Percentiles rank a stretch among this genome's conserved stretches.
phyloP scores from a whole-genome alignment of 2,797 vertebrate genomes.

The Sebastes vulpes region DNA sequence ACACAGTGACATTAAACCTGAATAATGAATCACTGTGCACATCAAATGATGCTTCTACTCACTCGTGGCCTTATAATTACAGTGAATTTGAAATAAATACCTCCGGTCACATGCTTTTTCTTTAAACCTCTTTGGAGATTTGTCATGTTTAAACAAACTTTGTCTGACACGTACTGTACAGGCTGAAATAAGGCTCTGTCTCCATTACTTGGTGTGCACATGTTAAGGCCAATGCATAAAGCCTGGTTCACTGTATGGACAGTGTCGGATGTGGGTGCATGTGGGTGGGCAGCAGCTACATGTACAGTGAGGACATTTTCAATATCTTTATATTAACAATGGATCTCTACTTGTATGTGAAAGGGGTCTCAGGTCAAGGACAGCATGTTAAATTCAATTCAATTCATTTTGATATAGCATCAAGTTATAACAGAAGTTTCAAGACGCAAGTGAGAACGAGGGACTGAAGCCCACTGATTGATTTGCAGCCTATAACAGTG shows the following conservation, averaged over 20 bases:
- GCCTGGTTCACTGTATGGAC: neutral
- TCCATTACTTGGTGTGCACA: neutral
- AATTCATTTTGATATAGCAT: no score
- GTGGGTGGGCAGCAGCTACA: neutral
- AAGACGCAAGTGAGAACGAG: neutral
- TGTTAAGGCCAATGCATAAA: neutral
- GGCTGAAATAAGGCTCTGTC: neutral
- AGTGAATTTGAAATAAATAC: slow-evolving; percentile 35
- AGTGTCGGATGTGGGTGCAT: neutral
- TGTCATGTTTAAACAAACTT: slow-evolving; percentile 18
- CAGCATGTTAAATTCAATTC: neutral
- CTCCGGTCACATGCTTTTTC: slow-evolving; percentile 2
- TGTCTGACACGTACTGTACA: neutral
- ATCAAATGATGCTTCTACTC: slow-evolving; percentile 33
- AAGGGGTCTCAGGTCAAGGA: neutral
- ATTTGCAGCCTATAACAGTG: neutral
- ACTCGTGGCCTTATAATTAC: slow-evolving; percentile 33
- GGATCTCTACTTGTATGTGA: neutral
- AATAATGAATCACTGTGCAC: slow-evolving; percentile 60
- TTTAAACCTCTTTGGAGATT: slow-evolving; percentile 25
- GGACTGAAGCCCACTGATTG: neutral
- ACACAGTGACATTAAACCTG: slow-evolving; percentile 56
- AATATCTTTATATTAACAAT: neutral
- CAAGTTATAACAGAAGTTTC: no score
- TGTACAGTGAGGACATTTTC: neutral